These are phyloP conservation scores for Ptychoptera contaminata DNA, from an alignment of 2,888 invertebrate genomes.

Conservation along the genomic window DNA sequence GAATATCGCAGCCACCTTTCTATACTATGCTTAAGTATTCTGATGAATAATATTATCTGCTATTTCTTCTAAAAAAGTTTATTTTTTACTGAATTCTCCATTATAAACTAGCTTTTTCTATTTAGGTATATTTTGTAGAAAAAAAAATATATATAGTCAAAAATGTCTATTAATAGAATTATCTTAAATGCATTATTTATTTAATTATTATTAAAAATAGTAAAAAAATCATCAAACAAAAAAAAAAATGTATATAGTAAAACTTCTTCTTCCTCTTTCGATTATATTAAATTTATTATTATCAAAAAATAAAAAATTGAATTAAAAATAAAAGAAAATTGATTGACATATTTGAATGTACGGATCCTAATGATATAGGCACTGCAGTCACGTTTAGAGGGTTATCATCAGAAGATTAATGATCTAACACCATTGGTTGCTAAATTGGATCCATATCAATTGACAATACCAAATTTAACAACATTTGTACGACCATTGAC, in stretches of 20 bases:
- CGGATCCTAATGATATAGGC: constrained; percentile 35
- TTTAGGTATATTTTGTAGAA: constrained; percentile 4
- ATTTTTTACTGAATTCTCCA: background rate
- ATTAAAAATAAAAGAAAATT: too few relatives aligned
- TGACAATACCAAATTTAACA: constrained; percentile 33
- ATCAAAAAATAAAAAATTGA: too few relatives aligned
- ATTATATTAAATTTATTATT: constrained; percentile 2
- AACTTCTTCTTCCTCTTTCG: constrained; percentile 2
- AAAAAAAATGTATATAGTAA: background rate
- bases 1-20: constrained; percentile 1
- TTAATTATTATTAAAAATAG: background rate
- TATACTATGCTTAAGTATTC: too few relatives aligned
- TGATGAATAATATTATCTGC: background rate
- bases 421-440: constrained; percentile 54
- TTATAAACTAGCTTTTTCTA: background rate
- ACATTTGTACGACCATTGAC: constrained; percentile 28
- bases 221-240: background rate
- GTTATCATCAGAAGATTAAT: constrained; percentile 53
- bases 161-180: constrained; percentile 1
- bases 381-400: constrained; percentile 44
- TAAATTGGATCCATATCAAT: constrained; percentile 56
- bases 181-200: constrained; percentile 1
- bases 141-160: background rate
- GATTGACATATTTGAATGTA: too few relatives aligned
- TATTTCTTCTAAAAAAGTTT: background rate